These are phyloP conservation scores for Thamnophis elegans DNA, from an alignment of 2,797 vertebrate species.

Conservation along the genomic window DNA sequence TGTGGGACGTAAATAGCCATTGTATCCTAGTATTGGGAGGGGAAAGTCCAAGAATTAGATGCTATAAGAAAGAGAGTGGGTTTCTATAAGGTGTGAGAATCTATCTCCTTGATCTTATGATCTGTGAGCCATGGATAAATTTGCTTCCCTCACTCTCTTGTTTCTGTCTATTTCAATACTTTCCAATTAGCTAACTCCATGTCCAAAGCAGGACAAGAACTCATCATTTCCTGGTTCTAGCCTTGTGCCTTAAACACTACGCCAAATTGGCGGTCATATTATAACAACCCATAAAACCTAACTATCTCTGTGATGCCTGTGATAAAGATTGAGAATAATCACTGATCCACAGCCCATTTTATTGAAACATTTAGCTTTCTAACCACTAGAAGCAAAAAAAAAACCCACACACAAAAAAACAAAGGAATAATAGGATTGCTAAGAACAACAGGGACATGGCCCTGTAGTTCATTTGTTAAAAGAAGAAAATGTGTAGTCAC, in stretches of 20 bases:
- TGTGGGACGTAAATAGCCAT: constrained; percentile 77
- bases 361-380: background rate
- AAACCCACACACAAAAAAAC: background rate
- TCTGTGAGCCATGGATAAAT: background rate
- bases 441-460: background rate
- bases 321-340: background rate
- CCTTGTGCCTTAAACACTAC: background rate
- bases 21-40: constrained; percentile 76
- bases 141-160: background rate
- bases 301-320: background rate
- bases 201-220: background rate
- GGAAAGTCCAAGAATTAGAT: background rate
- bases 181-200: background rate
- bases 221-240: background rate
- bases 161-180: background rate
- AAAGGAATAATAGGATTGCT: background rate
- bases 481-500: background rate
- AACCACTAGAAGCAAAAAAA: background rate
- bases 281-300: background rate
- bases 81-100: background rate
- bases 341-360: background rate
- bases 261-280: background rate
- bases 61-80: background rate
- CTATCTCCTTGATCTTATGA: background rate
- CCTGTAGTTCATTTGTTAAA: background rate